Percentiles rank a stretch among this genome's conserved stretches.
phyloP scores from a whole-genome alignment of 2,797 vertebrate genomes.

The Epinephelus malabaricus region DNA sequence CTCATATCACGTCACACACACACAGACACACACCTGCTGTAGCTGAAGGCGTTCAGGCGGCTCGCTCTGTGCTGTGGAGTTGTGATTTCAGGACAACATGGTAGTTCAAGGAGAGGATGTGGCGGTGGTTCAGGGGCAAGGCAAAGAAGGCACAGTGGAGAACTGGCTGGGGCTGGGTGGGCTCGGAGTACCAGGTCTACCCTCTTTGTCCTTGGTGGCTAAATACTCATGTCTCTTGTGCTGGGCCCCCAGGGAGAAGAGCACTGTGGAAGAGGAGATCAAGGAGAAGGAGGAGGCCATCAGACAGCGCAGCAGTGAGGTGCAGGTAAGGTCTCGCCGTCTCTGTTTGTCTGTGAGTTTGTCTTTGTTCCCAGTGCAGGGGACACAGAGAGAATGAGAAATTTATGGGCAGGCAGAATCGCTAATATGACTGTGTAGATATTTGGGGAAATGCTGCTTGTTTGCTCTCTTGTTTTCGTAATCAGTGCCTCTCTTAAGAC shows the following conservation, averaged over 20 bases:
- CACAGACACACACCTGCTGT: slow-evolving; percentile 26
- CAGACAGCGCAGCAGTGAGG: slow-evolving; percentile 91
- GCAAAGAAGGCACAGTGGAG: slow-evolving; percentile 58
- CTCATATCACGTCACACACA: neutral
- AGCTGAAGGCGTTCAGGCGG: slow-evolving; percentile 28
- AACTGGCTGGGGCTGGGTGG: slow-evolving; percentile 79
- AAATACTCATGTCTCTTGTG: slow-evolving; percentile 95
- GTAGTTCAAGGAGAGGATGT: slow-evolving; percentile 74
- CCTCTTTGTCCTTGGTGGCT: slow-evolving; percentile 89
- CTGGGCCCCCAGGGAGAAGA: slow-evolving; percentile 97
- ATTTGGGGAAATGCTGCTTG: neutral
- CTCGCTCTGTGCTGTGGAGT: slow-evolving; percentile 32
- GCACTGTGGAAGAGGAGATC: slow-evolving; percentile 95
- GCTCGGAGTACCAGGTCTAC: slow-evolving; percentile 86
- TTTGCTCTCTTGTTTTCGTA: neutral
- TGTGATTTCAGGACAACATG: slow-evolving; percentile 66
- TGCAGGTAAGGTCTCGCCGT: slow-evolving; percentile 89
- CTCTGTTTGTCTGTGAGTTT: slow-evolving; percentile 21
- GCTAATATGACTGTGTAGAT: neutral
- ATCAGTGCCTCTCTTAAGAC: neutral
- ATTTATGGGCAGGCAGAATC: neutral
- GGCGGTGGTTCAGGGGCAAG: slow-evolving; percentile 53
- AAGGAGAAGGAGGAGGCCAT: slow-evolving; percentile 96
- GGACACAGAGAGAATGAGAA: neutral
- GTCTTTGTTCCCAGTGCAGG: neutral